Conservation (phyloP, 2,888 invertebrate species). For the Celastrina argiolus region DNA sequence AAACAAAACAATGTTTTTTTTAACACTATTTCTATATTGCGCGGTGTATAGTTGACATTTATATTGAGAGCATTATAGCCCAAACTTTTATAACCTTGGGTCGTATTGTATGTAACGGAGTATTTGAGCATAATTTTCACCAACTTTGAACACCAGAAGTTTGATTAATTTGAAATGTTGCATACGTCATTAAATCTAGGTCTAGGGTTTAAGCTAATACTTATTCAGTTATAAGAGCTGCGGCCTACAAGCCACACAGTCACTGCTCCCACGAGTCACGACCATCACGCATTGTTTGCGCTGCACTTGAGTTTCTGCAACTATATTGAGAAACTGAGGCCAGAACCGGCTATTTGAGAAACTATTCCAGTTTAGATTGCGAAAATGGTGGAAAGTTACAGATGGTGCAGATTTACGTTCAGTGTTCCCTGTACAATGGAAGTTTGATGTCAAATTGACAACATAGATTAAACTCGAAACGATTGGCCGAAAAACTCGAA, state of each 20-base stretch:
- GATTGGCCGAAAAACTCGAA: background rate
- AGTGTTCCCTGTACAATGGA: background rate
- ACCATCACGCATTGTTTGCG: conserved; percentile 65
- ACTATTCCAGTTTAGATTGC: conserved; percentile 65
- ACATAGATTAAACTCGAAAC: background rate
- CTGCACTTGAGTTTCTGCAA: conserved; percentile 72
- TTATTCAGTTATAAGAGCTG: background rate
- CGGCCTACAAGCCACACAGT: background rate
- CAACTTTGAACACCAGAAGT: too few species aligned
- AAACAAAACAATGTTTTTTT: too few species aligned
- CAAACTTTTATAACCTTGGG: too few species aligned
- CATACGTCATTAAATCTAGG: too few species aligned
- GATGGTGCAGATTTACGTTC: conserved; percentile 38
- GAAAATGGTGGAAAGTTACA: conserved; percentile 67
- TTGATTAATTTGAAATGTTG: too few species aligned
- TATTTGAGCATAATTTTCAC: too few species aligned
- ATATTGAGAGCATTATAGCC: too few species aligned
- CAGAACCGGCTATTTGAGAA: conserved; percentile 69
- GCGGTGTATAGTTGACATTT: too few species aligned
- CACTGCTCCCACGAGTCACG: conserved; percentile 71
- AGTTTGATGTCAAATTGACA: background rate
- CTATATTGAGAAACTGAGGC: conserved; percentile 64
- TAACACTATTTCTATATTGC: too few species aligned
- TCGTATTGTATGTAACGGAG: too few species aligned
- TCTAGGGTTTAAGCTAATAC: background rate